Base-by-base conservation (phyloP, 30 jellyfish, hydroid and myxozoan genomes). In the Pelagia noctiluca region DNA sequence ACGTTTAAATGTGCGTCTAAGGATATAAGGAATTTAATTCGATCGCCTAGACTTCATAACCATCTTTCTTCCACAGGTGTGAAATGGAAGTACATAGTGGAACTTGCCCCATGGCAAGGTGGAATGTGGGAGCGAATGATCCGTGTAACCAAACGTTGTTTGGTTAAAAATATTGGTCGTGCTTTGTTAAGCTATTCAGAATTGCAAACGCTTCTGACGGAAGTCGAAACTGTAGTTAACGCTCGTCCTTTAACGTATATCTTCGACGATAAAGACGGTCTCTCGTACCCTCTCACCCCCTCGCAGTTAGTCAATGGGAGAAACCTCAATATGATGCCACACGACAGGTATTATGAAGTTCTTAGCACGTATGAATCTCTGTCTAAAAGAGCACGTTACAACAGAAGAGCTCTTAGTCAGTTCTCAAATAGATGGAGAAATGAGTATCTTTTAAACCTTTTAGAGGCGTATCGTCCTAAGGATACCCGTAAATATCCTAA, bases 231-330 rank as follows among this genome's bases (percentile, higher is more conserved):
- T 2, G 90, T 86, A 2, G 0, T 83, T 21, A 85, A 85, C 33
- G 24, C 82, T 13, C 82, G 89, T 22, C 95, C 95, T 2, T 42
- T 85, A 8, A 61, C 89, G 3, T 83, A 68, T 63, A 64, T 74
- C 21, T 71, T 3, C 52, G 69, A 34, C 35, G 94, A 83, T 31
- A 35, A 36, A 26, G 72, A 61, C 4, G 95, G 76, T 1, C 38
- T 65, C 23, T 53, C 80, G n/a, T 78, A 53, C 32, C 89, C 82
- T 23, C 80, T 78, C 72, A 80, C 84, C 1, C 84, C 84, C 2
- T 80, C 90, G 23, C 84, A 80, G 35, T 60, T 80, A 24, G 31
- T 64, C 32, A 80, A 80, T 46, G 82, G 90, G 37, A 63, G 90
- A 80, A 63, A 80, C 63, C 38, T 80, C 16, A 77, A 60, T 16